Evolutionary conservation across 2,797 vertebrate genomes (phyloP).

Genomic region (Chelon labrosus): DNA sequence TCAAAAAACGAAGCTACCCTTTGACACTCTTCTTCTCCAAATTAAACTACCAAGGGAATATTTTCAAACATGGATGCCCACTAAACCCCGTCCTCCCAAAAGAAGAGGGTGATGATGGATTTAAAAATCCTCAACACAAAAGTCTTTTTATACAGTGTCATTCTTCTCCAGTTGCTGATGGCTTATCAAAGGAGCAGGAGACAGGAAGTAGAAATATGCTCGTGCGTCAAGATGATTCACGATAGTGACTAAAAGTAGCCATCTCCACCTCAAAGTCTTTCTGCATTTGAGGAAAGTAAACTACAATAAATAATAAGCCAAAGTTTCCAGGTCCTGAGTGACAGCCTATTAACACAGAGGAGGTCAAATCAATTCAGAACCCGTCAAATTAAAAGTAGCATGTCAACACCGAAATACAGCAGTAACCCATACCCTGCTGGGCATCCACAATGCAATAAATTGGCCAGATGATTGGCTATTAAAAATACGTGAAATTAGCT

Average conservation of each 20-base stretch:
- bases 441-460: conserved; percentile 63
- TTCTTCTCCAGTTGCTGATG: conserved; percentile 1
- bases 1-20: not conserved
- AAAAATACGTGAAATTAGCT: conserved; percentile 69
- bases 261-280: not conserved
- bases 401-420: conserved; percentile 52
- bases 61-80: conserved; percentile 1
- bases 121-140: not conserved
- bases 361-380: conserved; percentile 66
- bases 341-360: conserved; percentile 58
- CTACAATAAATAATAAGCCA: conserved; percentile 18
- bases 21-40: conserved; percentile 3
- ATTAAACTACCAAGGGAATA: not conserved
- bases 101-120: not conserved
- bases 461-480: conserved; percentile 69
- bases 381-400: conserved; percentile 63
- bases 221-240: conserved; percentile 14
- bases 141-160: not conserved
- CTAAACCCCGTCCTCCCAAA: not conserved
- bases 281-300: conserved; percentile 21
- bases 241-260: conserved; percentile 22
- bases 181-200: not conserved
- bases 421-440: conserved; percentile 50
- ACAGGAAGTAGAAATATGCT: conserved; percentile 24
- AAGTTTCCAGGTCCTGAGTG: conserved; percentile 55